Evolutionary conservation across 2,113 vertebrate genomes (phyloP).

Genomic region (Artemisiospiza belli): DNA sequence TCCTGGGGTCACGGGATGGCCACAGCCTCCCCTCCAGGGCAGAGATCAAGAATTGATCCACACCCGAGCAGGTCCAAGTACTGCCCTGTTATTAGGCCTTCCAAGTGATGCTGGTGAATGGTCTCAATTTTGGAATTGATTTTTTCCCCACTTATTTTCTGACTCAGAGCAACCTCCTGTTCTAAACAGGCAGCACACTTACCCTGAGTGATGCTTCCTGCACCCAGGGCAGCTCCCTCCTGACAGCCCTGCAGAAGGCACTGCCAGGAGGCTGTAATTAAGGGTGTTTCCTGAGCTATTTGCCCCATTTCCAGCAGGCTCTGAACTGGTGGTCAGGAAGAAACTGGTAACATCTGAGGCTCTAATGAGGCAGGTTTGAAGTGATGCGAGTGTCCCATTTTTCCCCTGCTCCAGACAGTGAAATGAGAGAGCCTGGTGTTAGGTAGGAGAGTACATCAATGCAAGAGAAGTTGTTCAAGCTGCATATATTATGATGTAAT

Average conservation of each 20-base stretch:
- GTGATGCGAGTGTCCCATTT: background rate
- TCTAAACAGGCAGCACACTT: background rate
- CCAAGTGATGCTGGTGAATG: background rate
- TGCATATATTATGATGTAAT: rapidly evolving
- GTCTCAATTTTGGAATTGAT: background rate
- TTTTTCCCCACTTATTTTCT: background rate
- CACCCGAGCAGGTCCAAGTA: background rate
- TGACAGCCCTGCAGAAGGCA: background rate
- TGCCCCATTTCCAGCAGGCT: background rate
- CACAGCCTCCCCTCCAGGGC: background rate
- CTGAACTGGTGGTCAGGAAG: background rate
- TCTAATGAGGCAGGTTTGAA: background rate
- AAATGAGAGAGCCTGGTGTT: background rate
- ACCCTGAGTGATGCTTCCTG: background rate
- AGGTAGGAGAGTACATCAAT: background rate
- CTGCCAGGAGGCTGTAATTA: background rate
- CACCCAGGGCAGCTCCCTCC: background rate
- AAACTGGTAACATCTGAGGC: background rate
- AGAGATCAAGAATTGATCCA: background rate
- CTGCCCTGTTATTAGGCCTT: background rate
- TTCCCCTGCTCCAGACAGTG: rapidly evolving
- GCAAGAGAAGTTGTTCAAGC: background rate
- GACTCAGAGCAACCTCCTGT: background rate
- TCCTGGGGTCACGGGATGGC: background rate
- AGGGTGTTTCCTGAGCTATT: background rate